Evolutionary conservation across 2,797 vertebrate genomes (phyloP), one percentile per base, ranked within the genome.

Genomic region (Lophius americanus): DNA sequence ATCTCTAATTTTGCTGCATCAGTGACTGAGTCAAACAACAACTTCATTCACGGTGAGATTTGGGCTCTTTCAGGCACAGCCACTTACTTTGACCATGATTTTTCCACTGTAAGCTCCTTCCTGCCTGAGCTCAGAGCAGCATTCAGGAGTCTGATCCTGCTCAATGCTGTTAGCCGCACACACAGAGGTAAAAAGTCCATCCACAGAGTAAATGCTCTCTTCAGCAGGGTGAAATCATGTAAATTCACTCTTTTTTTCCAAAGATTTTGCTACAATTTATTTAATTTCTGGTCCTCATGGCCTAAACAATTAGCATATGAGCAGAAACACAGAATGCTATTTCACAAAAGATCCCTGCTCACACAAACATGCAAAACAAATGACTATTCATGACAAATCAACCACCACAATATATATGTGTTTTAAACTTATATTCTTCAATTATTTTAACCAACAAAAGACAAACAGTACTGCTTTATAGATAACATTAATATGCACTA

Each of bases 1-100:
- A 74, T 83, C 58, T 64, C 37, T 73, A 44, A 75, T 79, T 76
- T 46, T 73, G 71, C 70, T 69, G 51, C 67, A 51, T 72, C 68
- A 57, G 59, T 61, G 4, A 49, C 66, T 61, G 70, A 64, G 68
- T 38, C 64, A 56, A 68, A 58, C 54, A 54, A 54, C 69, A 70
- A 69, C 43, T 62, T 42, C 41, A 7, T 38, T 47, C 51, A 49
- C 57, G 39, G 53, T 48, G 44, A 64, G 73, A 44, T 72, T 64
- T 61, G 54, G 44, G n/a, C 44, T 81, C 58, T 37, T 59, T 62
- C 51, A 43, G 63, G 83, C 62, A 7, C 8, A 7, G 41, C 51
- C 68, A 53, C 76, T 60, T 51, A 53, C 69, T 54, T 32, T 50
- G 51, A 67, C 23, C 23, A 23, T 51, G 64, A 79, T 70, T 84